Evolutionary conservation across 1,140 invertebrate species (phyloP), one percentile per base, ranked within the genome.

Genomic region (Monochamus saltuarius): DNA sequence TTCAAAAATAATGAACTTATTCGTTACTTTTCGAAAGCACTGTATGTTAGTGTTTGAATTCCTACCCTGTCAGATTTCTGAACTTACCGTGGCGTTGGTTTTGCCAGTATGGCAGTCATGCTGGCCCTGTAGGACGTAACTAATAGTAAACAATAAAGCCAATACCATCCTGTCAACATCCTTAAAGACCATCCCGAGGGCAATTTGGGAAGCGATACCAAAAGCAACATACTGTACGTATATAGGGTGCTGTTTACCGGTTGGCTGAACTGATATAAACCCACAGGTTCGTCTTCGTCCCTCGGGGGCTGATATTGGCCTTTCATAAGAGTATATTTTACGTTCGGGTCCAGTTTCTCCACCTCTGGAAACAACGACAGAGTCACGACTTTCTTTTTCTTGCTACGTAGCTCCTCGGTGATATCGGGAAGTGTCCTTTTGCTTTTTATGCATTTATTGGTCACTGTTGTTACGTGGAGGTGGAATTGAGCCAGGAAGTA

Each of bases 141-240:
- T 22, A 92, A 81, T 4, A 92, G 77, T 52, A 92, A 85, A 67
- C 87, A 89, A 68, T 91, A 94, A 0, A 92, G 71, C 90, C 90
- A 92, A 77, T 91, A 92, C 84, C 89, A 92, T 1, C 90, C 90
- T 14, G 90, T 90, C 9, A 92, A 79, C 11, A 92, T 74, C 36
- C 90, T 78, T 38, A 92, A 75, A 0, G 90, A 86, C 89, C 90
- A 92, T 19, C 85, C 87, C 8, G 79, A 80, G 0, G 90, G 89
- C 58, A 91, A 76, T 67, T 84, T 83, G 0, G 90, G 89, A 42
- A 91, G 64, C 0, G 89, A 89, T 14, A 92, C 86, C 64, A 88
- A 82, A 1, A 91, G 74, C 16, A 91, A 73, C 89, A 91, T 92
- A 55, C 89, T 86, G 63, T 86, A 91, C 0, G 88, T 90, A 59